Conservation (phyloP, 2,888 invertebrate species). For the Byasa hedistus region DNA sequence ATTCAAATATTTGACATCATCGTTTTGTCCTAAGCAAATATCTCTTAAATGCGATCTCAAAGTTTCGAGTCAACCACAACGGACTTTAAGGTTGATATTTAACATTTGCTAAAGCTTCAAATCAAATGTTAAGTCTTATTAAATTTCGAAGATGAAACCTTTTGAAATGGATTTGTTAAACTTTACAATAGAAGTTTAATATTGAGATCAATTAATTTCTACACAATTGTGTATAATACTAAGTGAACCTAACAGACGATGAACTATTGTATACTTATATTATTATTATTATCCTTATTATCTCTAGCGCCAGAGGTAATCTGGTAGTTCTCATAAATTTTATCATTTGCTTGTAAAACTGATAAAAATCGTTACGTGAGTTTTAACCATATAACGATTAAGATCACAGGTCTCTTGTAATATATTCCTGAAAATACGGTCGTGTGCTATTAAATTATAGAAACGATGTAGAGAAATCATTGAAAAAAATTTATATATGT, state of each 20-base stretch:
- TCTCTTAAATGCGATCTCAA: constrained; percentile 35
- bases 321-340: too few species aligned
- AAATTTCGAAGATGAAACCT: constrained; percentile 17
- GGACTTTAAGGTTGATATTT: constrained; percentile 22
- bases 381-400: too few species aligned
- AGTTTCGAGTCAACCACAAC: constrained; percentile 25
- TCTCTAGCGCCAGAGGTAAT: too few species aligned
- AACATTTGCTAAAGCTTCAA: constrained; percentile 16
- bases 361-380: too few species aligned
- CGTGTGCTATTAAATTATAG: too few species aligned
- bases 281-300: too few species aligned
- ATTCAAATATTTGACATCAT: constrained; percentile 65
- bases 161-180: background rate
- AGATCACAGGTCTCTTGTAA: background rate
- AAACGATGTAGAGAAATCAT: too few species aligned
- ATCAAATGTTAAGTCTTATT: constrained; percentile 24
- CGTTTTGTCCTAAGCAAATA: constrained; percentile 40
- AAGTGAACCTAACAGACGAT: too few species aligned
- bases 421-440: too few species aligned
- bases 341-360: too few species aligned
- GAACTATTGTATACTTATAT: too few species aligned
- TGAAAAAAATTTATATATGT: too few species aligned
- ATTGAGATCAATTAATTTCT: background rate
- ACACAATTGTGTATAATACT: background rate
- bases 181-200: background rate